A percentile compares a stretch with the other conserved stretches of the same genome.
Conservation (phyloP, 2,797 vertebrate species). For the Microctenopoma stevenorrisi region DNA sequence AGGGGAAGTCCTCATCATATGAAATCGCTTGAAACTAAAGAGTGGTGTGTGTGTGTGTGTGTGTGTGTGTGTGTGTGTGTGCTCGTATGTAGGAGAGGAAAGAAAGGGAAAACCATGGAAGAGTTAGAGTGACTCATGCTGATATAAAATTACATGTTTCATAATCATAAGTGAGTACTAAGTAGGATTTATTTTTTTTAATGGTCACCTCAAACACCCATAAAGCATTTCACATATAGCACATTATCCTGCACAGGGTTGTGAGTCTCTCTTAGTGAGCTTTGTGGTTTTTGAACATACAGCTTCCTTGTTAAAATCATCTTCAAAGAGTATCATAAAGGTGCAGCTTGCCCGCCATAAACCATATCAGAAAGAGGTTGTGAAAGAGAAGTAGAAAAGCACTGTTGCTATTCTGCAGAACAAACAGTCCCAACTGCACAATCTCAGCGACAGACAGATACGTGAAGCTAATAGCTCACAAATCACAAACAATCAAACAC, state of each 20-base stretch:
- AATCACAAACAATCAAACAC: not conserved
- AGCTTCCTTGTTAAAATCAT: slow-evolving; percentile 15
- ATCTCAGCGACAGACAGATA: not conserved
- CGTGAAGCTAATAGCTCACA: no score
- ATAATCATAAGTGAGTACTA: not conserved
- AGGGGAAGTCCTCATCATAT: slow-evolving; percentile 9
- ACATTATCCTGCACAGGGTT: not conserved
- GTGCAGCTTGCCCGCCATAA: slow-evolving; percentile 8
- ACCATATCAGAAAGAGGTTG: slow-evolving; percentile 19
- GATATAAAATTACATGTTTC: slow-evolving; percentile 4
- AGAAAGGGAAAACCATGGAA: slow-evolving; percentile 21
- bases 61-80: not conserved
- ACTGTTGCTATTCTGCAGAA: not conserved
- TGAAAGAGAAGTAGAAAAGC: slow-evolving; percentile 21
- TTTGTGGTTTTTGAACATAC: slow-evolving; percentile 24
- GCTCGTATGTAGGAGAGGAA: slow-evolving; percentile 6
- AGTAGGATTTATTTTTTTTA: no score
- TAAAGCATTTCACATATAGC: not conserved
- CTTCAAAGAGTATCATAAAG: slow-evolving; percentile 28
- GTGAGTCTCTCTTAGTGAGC: not conserved
- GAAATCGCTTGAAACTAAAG: slow-evolving; percentile 10
- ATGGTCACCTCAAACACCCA: slow-evolving; percentile 3
- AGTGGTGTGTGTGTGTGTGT: no score
- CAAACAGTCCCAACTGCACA: not conserved
- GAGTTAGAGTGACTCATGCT: not conserved